Conservation (phyloP, 2,888 invertebrate species). For the Luperina testacea region DNA sequence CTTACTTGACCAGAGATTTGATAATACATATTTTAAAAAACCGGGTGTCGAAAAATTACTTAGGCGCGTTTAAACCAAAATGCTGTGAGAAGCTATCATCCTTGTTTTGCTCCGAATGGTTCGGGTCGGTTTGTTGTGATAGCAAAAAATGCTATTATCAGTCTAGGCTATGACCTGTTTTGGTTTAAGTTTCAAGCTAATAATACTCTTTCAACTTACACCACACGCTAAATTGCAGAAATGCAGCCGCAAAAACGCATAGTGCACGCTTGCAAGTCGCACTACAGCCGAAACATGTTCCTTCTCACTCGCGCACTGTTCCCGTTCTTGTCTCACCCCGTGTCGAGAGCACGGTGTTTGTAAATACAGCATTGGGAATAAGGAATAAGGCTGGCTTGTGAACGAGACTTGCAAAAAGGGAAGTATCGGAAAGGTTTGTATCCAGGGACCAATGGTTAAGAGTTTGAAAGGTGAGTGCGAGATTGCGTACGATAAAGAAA, state of each 20-base stretch:
- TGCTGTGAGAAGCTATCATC: not conserved
- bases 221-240: slow-evolving; percentile 79
- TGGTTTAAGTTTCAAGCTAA: not conserved
- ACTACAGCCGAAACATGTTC: slow-evolving; percentile 75
- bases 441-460: slow-evolving; percentile 26
- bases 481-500: slow-evolving; percentile 19
- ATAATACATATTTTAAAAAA: too few species aligned
- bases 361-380: slow-evolving; percentile 70
- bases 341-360: slow-evolving; percentile 71
- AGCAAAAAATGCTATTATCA: not conserved
- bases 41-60: too few species aligned
- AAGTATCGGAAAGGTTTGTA: slow-evolving; percentile 18
- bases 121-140: not conserved
- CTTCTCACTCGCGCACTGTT: slow-evolving; percentile 71
- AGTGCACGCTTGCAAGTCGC: slow-evolving; percentile 83
- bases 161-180: not conserved
- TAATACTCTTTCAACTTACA: slow-evolving; percentile 56
- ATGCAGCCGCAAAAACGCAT: slow-evolving; percentile 87
- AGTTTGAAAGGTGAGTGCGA: not conserved
- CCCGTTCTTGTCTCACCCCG: slow-evolving; percentile 72
- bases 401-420: slow-evolving; percentile 41
- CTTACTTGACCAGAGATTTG: not conserved
- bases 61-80: not conserved
- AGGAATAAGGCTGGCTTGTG: slow-evolving; percentile 28
- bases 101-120: not conserved